Percentiles rank a stretch among this genome's conserved stretches.
These are phyloP conservation scores for Stenichneumon culpator DNA, from an alignment of 2,888 invertebrate genomes.

Conservation along the genomic window DNA sequence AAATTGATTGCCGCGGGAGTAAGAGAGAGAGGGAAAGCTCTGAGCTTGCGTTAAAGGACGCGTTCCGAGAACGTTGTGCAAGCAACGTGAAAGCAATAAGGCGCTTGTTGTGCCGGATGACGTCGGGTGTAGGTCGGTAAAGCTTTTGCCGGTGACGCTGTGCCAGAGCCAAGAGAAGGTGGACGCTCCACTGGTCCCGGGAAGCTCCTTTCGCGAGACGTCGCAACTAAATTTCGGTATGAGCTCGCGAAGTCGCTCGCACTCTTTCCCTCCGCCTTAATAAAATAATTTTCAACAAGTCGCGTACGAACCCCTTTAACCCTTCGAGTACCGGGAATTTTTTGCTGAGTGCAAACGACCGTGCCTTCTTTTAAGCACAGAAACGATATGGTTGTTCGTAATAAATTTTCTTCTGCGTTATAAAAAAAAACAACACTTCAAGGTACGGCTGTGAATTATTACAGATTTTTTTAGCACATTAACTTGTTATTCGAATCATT, in stretches of 20 bases:
- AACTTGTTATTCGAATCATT: too few relatives aligned
- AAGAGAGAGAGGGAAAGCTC: not conserved
- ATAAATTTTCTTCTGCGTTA: too few relatives aligned
- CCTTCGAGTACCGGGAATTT: too few relatives aligned
- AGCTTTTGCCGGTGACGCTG: constrained; percentile 25
- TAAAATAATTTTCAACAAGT: too few relatives aligned
- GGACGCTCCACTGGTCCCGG: constrained; percentile 7
- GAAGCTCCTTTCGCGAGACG: constrained; percentile 20
- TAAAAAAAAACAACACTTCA: too few relatives aligned
- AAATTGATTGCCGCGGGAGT: constrained; percentile 47
- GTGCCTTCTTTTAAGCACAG: too few relatives aligned
- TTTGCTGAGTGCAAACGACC: too few relatives aligned
- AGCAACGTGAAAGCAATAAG: constrained; percentile 57
- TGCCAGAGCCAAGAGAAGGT: not conserved
- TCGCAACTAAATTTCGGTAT: constrained; percentile 55
- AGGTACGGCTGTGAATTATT: too few relatives aligned
- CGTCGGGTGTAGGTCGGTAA: constrained; percentile 42
- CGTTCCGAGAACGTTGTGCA: constrained; percentile 16
- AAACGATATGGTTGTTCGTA: too few relatives aligned
- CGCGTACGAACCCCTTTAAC: too few relatives aligned
- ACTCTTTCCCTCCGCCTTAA: too few relatives aligned
- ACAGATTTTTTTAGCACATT: too few relatives aligned
- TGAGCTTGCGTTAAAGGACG: constrained; percentile 40
- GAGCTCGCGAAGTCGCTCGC: not conserved
- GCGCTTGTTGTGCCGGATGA: constrained; percentile 62